These are phyloP conservation scores for Tyria jacobaeae DNA, from an alignment of 2,888 invertebrate species.

Conservation along the genomic window DNA sequence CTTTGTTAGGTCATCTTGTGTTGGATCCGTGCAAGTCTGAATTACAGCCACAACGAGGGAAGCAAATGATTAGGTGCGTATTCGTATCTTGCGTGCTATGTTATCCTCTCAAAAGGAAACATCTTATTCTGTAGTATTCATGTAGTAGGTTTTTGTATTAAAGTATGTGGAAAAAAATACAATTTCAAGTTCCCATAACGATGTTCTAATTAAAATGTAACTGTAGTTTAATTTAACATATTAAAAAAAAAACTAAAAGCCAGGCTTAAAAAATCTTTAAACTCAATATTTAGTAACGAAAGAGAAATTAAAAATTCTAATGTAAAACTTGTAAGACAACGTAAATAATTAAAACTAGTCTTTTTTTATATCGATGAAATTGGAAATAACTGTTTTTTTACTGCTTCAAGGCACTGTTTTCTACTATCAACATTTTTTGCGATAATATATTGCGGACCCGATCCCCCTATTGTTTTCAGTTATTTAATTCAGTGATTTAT, in stretches of 20 bases:
- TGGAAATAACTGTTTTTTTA: background rate
- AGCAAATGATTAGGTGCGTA: slow-evolving; percentile 60
- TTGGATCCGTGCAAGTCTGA: slow-evolving; percentile 49
- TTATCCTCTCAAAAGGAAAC: slow-evolving; percentile 36
- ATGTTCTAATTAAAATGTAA: too few species aligned
- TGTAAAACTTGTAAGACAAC: too few species aligned
- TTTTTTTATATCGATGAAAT: background rate
- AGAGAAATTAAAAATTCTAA: too few species aligned
- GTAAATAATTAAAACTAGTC: too few species aligned
- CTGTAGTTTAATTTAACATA: too few species aligned
- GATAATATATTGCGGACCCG: slow-evolving; percentile 47
- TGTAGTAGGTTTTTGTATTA: too few species aligned
- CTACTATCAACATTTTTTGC: slow-evolving; percentile 61
- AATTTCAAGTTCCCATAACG: too few species aligned
- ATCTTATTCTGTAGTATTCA: slow-evolving; percentile 25
- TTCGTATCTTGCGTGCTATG: slow-evolving; percentile 44
- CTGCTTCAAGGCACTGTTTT: background rate
- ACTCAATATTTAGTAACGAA: too few species aligned
- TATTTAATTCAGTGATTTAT: slow-evolving; percentile 74
- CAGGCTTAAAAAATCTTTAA: too few species aligned
- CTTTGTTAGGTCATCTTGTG: slow-evolving; percentile 26
- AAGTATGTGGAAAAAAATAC: too few species aligned
- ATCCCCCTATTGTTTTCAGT: slow-evolving; percentile 60
- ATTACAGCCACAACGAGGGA: slow-evolving; percentile 52
- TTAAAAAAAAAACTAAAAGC: too few species aligned